phyloP scores from a whole-genome alignment of 2,797 vertebrate genomes.

The Euthynnus affinis region DNA sequence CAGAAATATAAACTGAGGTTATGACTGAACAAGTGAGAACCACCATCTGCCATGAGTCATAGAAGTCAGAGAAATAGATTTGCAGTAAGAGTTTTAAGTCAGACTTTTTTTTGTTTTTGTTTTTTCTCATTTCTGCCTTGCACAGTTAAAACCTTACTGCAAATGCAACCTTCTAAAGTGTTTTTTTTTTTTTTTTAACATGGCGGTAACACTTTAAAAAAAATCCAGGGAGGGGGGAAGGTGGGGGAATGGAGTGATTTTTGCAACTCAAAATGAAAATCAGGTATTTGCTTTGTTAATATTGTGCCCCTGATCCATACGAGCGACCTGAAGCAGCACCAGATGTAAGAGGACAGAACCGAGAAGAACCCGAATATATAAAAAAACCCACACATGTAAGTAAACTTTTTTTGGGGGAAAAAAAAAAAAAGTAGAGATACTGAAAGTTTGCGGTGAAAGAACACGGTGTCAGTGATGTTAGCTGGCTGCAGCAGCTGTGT shows the following conservation, averaged over 20 bases:
- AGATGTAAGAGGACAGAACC: constrained; percentile 20
- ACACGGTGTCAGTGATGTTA: constrained; percentile 71
- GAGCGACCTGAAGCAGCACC: constrained; percentile 56
- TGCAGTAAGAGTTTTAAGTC: constrained; percentile 52
- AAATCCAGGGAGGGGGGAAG: too few relatives aligned
- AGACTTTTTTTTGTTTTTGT: too few relatives aligned
- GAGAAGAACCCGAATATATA: constrained; percentile 23
- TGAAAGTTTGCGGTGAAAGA: constrained; percentile 53
- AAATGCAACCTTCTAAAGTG: constrained; percentile 23
- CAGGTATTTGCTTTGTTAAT: constrained; percentile 33
- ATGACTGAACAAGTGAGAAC: constrained; percentile 27
- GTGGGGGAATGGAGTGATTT: constrained; percentile 27
- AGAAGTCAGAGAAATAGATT: constrained; percentile 29
- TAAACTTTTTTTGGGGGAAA: neutral
- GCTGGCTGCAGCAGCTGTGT: constrained; percentile 60
- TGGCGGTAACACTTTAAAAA: constrained; percentile 64
- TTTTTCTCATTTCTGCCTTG: constrained; percentile 5
- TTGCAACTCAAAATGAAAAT: constrained; percentile 9
- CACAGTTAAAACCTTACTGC: constrained; percentile 20
- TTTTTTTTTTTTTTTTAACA: too few relatives aligned
- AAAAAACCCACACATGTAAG: constrained; percentile 19
- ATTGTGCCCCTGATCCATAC: constrained; percentile 37
- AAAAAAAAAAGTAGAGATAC: neutral
- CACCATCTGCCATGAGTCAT: constrained; percentile 19
- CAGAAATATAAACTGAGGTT: constrained; percentile 56